Evolutionary conservation across 1,140 invertebrate species (phyloP).

Genomic region (Wiebesia pumilae): DNA sequence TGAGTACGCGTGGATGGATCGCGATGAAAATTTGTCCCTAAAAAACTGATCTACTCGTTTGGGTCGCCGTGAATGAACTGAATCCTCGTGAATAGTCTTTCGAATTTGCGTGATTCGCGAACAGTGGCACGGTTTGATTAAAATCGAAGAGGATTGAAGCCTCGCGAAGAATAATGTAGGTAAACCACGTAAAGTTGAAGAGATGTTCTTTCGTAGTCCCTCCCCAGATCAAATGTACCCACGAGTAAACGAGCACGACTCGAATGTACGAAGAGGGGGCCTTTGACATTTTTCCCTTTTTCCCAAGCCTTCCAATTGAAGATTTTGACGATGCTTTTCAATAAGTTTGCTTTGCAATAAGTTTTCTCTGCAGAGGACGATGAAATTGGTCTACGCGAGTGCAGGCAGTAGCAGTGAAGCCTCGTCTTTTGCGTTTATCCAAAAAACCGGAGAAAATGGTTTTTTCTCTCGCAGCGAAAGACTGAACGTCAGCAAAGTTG

Average conservation of each 20-base stretch:
- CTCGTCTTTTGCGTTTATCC: constrained; percentile 6
- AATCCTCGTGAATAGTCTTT: neutral
- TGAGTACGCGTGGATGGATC: too few species aligned
- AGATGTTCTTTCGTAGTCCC: neutral
- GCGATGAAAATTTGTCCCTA: too few species aligned
- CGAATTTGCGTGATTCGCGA: neutral
- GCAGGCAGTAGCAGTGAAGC: neutral
- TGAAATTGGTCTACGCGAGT: neutral
- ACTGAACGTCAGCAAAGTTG: constrained; percentile 27
- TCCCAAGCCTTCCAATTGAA: neutral
- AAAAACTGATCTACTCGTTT: too few species aligned
- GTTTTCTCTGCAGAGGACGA: constrained; percentile 14
- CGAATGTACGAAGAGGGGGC: neutral
- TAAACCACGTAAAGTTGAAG: neutral
- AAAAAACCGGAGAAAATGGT: constrained; percentile 17
- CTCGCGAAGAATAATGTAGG: neutral
- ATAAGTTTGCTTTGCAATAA: neutral
- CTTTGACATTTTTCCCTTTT: constrained; percentile 11
- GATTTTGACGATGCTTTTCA: constrained; percentile 5
- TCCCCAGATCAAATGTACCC: constrained; percentile 11
- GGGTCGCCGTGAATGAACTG: too few species aligned
- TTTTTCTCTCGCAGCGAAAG: constrained; percentile 36
- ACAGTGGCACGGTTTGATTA: neutral
- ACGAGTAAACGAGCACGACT: constrained; percentile 5
- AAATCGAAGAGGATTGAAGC: neutral